Evolutionary conservation across 2,888 invertebrate genomes (phyloP), one percentile per base, ranked within the genome.

Genomic region (Aphidius colemani): DNA sequence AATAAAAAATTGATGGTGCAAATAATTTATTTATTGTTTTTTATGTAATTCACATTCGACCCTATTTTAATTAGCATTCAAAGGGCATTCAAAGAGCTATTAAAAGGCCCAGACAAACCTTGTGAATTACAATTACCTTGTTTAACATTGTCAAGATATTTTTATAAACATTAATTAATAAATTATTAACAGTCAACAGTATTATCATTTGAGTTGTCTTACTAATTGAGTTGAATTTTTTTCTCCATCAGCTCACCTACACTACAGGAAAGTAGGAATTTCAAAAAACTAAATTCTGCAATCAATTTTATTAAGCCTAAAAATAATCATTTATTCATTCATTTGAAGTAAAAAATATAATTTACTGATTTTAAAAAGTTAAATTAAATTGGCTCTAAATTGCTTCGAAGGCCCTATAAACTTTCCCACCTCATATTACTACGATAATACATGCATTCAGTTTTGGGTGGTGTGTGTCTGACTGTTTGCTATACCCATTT

Each of bases 341-440:
- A 51, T 51, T 51, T 18, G 3, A 9, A n/a, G 44, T 41, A 53
- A 50, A n/a, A 30, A 0, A 0, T 5, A 44, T 5, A 44, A 10
- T 30, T 3, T 7, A 30, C 9, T 18, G 45, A 53, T 9, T 30
- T 10, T 10, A 6, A n/a, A 18, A 11, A 10, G 4, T 57, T n/a
- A 48, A 30, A 46, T 7, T 2, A 46, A 43, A 50, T 50, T 7
- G 49, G 11, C 44, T 44, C 45, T 39, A 45, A 30, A 55, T 7
- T 55, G 61, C 59, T 64, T 55, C 63, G 59, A 63, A 64, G 43
- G 63, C 55, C 59, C 48, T 64, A 49, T 40, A 13, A 18, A 41
- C 13, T 44, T 48, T 55, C 53, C 59, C 63, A 49, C 63, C 55
- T 39, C 1, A 2, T 2, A 18, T 18, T 18, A 2, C 13, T 2